These are phyloP conservation scores for Scaptomyza parva DNA, from an alignment of 2,888 invertebrate species.

Conservation along the genomic window DNA sequence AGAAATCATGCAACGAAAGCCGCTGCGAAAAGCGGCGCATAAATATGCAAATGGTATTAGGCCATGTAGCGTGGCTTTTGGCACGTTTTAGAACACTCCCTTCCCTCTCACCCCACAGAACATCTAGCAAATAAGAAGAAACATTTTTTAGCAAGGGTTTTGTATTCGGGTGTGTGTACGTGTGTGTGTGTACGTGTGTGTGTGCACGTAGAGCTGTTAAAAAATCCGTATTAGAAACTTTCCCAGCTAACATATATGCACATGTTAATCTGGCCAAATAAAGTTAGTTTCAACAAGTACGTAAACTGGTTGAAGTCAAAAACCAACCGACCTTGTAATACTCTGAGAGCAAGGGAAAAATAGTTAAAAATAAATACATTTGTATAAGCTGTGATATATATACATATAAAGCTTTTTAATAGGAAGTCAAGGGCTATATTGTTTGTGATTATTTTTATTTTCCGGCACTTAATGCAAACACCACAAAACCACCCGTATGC, in stretches of 20 bases:
- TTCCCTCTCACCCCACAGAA: background rate
- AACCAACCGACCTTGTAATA: background rate
- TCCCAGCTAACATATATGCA: constrained; percentile 21
- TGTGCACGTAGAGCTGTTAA: constrained; percentile 12
- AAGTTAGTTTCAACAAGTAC: constrained; percentile 3
- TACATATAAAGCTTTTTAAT: no score
- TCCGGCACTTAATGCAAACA: no score
- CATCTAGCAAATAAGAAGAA: background rate
- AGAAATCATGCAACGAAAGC: constrained; percentile 26
- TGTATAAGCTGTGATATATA: no score
- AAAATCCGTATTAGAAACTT: constrained; percentile 30
- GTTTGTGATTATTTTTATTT: no score
- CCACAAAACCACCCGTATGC: background rate
- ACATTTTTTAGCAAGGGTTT: constrained; percentile 16
- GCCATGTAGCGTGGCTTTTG: constrained; percentile 74
- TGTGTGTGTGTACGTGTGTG: constrained; percentile 16
- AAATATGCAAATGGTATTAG: constrained; percentile 76
- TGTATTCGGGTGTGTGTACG: constrained; percentile 15
- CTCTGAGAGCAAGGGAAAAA: no score
- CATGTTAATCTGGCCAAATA: constrained; percentile 55
- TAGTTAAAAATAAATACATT: background rate
- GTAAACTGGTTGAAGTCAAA: background rate
- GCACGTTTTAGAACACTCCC: constrained; percentile 53
- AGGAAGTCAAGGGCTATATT: no score
- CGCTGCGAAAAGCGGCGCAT: constrained; percentile 37